Percentiles rank a stretch among this genome's conserved stretches.
phyloP scores from a whole-genome alignment of 2,113 vertebrate genomes.

The Macquaria ambigua region DNA sequence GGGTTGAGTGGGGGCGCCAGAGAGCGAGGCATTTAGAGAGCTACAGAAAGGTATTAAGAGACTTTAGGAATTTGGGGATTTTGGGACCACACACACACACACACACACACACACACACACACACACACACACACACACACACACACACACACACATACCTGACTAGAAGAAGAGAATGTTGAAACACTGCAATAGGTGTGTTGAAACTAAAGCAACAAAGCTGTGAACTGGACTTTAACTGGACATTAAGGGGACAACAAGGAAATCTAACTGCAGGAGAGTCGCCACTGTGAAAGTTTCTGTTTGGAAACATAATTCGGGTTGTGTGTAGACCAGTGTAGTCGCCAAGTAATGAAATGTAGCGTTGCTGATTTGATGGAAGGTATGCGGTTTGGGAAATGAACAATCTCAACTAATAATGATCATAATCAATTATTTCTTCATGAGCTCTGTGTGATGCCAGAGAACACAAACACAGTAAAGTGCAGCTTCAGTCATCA shows the following conservation, averaged over 20 bases:
- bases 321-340: neutral
- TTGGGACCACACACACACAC: slow-evolving; percentile 13
- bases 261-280: neutral
- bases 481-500: neutral
- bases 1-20: slow-evolving; percentile 1
- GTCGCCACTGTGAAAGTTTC: neutral
- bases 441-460: too few relatives aligned
- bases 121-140: neutral
- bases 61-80: slow-evolving; percentile 37
- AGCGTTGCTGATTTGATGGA: neutral
- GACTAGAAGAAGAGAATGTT: neutral
- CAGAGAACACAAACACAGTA: too few relatives aligned
- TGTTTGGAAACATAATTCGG: neutral
- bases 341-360: neutral
- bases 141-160: neutral
- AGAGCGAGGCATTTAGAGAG: slow-evolving; percentile 46
- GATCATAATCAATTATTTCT: too few relatives aligned
- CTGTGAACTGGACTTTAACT: neutral
- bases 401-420: neutral
- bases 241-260: neutral
- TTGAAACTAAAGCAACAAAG: neutral
- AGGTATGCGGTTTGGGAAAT: neutral
- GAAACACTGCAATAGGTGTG: neutral
- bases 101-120: slow-evolving; percentile 1
- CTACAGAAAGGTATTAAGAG: slow-evolving; percentile 54